phyloP scores from a whole-genome alignment of 2,888 invertebrate genomes.

The Polydesmus complanatus region DNA sequence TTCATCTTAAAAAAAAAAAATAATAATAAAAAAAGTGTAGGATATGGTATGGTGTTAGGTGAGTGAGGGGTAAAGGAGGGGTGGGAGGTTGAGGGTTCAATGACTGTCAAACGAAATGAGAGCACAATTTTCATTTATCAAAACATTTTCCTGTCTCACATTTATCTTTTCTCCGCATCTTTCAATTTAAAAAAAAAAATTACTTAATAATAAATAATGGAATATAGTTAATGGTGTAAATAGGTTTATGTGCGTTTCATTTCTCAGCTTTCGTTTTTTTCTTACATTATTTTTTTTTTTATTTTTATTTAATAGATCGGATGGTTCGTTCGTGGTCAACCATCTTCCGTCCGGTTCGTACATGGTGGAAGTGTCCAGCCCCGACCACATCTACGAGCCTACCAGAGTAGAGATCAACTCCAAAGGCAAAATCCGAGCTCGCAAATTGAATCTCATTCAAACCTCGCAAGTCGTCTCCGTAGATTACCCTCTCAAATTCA shows the following conservation, averaged over 20 bases:
- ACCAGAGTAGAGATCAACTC: slow-evolving; percentile 92
- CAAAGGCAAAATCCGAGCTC: slow-evolving; percentile 88
- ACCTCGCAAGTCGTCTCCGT: slow-evolving; percentile 78
- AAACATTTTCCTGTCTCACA: too few species aligned
- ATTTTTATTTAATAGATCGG: slow-evolving; percentile 46
- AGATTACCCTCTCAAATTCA: slow-evolving; percentile 81
- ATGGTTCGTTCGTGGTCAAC: slow-evolving; percentile 77
- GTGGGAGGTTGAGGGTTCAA: too few species aligned
- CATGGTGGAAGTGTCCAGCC: slow-evolving; percentile 78
- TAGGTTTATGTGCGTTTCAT: background rate
- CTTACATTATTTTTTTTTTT: slow-evolving; percentile 1
- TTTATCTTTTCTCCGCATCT: too few species aligned
- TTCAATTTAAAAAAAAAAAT: too few species aligned
- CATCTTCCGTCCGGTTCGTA: slow-evolving; percentile 86
- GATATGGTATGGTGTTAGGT: too few species aligned
- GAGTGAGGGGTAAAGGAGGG: too few species aligned
- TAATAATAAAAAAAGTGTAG: too few species aligned
- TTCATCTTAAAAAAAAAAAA: too few species aligned
- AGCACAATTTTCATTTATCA: too few species aligned
- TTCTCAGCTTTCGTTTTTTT: background rate
- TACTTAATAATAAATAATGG: background rate
- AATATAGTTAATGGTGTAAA: background rate
- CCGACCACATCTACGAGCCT: slow-evolving; percentile 84
- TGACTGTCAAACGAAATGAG: too few species aligned
- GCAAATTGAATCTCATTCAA: slow-evolving; percentile 87